Evolutionary conservation across 2,113 vertebrate genomes (phyloP).

Genomic region (Neogale vison): DNA sequence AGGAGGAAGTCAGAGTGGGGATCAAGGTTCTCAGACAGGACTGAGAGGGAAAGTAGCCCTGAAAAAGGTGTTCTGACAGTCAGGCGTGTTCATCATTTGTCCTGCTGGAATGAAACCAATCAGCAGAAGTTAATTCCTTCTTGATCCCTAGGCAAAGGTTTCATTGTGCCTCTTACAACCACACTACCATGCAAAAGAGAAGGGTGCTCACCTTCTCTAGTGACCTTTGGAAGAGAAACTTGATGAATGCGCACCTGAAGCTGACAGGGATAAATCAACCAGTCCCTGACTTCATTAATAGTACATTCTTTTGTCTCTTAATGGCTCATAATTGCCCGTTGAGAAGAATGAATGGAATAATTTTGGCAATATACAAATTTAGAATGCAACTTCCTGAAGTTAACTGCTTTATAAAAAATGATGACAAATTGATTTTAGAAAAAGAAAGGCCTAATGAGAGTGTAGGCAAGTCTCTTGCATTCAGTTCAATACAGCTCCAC

Average conservation of each 20-base stretch:
- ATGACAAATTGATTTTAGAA: slow-evolving; percentile 22
- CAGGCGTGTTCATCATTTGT: fast-evolving
- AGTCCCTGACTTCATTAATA: neutral
- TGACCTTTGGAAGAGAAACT: neutral
- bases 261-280: neutral
- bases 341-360: slow-evolving; percentile 24
- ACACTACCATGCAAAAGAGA: neutral
- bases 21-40: neutral
- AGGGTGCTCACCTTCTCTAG: neutral
- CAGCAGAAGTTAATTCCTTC: neutral
- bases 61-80: neutral
- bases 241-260: neutral
- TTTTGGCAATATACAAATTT: slow-evolving; percentile 47
- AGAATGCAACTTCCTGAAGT: slow-evolving; percentile 38
- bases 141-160: neutral
- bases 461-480: neutral
- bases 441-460: neutral
- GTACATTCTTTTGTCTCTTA: neutral
- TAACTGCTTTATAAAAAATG: slow-evolving; percentile 17
- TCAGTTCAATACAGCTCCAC: neutral
- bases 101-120: neutral
- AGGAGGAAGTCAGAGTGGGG: neutral
- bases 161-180: neutral
- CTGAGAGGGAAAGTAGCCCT: neutral
- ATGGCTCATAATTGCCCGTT: neutral